Evolutionary conservation across 2,797 vertebrate species (phyloP).

Genomic region (Dromococcyx pavoninus): DNA sequence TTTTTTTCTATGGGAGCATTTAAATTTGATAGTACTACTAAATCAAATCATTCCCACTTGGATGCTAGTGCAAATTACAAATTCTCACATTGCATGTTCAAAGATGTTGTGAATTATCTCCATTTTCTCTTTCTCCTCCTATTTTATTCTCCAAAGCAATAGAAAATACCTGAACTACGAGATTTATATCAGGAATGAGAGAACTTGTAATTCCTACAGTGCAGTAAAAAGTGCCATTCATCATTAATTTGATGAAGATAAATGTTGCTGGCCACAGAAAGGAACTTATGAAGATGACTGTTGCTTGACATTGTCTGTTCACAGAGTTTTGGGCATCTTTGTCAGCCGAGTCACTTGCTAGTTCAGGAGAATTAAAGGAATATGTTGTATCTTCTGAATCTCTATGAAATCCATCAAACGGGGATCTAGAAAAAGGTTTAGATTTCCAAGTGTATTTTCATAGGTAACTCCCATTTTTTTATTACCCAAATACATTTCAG

Average conservation of each 20-base stretch:
- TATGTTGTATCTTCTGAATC: background rate
- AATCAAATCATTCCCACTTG: slow-evolving; percentile 3
- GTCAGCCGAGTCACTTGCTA: background rate
- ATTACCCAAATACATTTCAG: background rate
- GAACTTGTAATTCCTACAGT: background rate
- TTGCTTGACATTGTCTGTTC: background rate
- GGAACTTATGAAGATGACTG: background rate
- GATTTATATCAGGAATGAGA: background rate
- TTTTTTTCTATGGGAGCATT: background rate
- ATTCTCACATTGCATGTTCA: background rate
- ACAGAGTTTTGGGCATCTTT: background rate
- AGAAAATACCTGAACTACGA: background rate
- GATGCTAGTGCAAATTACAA: background rate
- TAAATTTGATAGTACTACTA: background rate
- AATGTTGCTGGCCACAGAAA: background rate
- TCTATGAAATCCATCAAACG: background rate
- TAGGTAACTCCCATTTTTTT: background rate
- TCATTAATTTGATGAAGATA: slow-evolving; percentile 37
- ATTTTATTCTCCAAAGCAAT: background rate
- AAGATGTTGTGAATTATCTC: background rate
- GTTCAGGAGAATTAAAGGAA: background rate
- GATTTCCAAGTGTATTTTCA: background rate
- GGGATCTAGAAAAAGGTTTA: background rate
- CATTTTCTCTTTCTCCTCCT: background rate
- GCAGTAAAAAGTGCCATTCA: background rate